Evolutionary conservation across 1,140 invertebrate genomes (phyloP).

Genomic region (Drosophila navojoa): DNA sequence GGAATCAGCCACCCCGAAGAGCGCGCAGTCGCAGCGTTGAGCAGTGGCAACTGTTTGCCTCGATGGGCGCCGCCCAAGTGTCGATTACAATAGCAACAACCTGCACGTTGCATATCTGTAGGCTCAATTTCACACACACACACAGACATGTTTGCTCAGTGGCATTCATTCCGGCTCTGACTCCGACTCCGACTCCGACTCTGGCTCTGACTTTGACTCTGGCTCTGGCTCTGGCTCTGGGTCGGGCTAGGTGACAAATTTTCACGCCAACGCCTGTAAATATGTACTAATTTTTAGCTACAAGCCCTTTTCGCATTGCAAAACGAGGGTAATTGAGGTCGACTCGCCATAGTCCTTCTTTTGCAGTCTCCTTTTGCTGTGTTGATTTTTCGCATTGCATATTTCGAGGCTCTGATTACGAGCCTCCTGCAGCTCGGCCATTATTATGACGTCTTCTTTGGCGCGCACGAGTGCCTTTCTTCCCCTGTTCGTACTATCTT

Average conservation of each 20-base stretch:
- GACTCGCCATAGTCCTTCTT: slow-evolving; percentile 38
- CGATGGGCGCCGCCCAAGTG: slow-evolving; percentile 71
- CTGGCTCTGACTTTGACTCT: slow-evolving; percentile 6
- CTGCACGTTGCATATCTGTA: slow-evolving; percentile 72
- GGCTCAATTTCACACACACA: slow-evolving; percentile 65
- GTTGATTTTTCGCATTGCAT: slow-evolving; percentile 81
- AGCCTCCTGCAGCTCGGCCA: slow-evolving; percentile 34
- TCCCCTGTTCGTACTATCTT: slow-evolving; percentile 22
- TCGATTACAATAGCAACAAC: slow-evolving; percentile 73
- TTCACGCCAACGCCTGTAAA: slow-evolving; percentile 78
- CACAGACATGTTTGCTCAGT: slow-evolving; percentile 61
- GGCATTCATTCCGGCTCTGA: slow-evolving; percentile 33
- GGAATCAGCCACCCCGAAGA: slow-evolving; percentile 20
- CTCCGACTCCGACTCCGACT: slow-evolving; percentile 19
- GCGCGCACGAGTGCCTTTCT: slow-evolving; percentile 67
- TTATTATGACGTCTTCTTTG: slow-evolving; percentile 75
- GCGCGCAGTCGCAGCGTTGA: slow-evolving; percentile 61
- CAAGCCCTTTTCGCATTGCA: slow-evolving; percentile 50
- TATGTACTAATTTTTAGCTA: slow-evolving; percentile 55
- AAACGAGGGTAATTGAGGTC: slow-evolving; percentile 82
- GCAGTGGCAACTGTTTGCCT: slow-evolving; percentile 56
- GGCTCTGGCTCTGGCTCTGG: slow-evolving; percentile 11
- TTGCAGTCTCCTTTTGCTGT: slow-evolving; percentile 48
- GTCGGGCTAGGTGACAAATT: slow-evolving; percentile 75
- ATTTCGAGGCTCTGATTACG: slow-evolving; percentile 62